Evolutionary conservation across 1,140 invertebrate species (phyloP), one percentile per base, ranked within the genome.

Genomic region (Pantala flavescens): DNA sequence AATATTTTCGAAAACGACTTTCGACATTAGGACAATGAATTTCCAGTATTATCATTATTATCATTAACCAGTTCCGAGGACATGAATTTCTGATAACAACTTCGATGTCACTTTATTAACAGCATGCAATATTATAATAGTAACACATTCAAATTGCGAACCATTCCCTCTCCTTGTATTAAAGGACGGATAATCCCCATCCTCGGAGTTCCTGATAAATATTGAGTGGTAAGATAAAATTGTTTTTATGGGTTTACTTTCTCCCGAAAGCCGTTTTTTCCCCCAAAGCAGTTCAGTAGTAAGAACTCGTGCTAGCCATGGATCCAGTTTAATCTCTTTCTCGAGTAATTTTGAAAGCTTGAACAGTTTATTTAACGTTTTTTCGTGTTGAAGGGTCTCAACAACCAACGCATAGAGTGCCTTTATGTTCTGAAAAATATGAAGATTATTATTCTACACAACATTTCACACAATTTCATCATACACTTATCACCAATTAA

Each of bases 271-370:
- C n/a, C 79, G 75, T 81, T 87, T 86, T 83, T 92, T 91, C 70
- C 92, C 91, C 86, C 91, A 93, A n/a, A 95, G 81, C 24, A 94
- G 82, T 82, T 96, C 93, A 63, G 91, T 89, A 76, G 94, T 88
- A 9, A 95, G 83, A 78, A 95, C 85, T 82, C 86, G 88, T 0
- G 90, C 89, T 72, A 96, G 81, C 83, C 87, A 88, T 1, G 86
- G 84, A 80, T 94, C 87, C 76, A 94, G 84, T 72, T 87, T 84
- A 23, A 87, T 81, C 80, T 92, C 89, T 75, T 90, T 89, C 75
- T 86, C 82, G 49, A 63, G 49, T 16, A 63, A 12, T 14, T 63
- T 80, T 73, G 85, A 87, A 76, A 85, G 82, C 77, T 86, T 14
- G 55, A 94, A 83, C 63, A 95, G 82, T 73, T 86, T 82, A 73